Evolutionary conservation across 2,888 invertebrate genomes (phyloP), one percentile per base, ranked within the genome.

Genomic region (Epinotia nisella): DNA sequence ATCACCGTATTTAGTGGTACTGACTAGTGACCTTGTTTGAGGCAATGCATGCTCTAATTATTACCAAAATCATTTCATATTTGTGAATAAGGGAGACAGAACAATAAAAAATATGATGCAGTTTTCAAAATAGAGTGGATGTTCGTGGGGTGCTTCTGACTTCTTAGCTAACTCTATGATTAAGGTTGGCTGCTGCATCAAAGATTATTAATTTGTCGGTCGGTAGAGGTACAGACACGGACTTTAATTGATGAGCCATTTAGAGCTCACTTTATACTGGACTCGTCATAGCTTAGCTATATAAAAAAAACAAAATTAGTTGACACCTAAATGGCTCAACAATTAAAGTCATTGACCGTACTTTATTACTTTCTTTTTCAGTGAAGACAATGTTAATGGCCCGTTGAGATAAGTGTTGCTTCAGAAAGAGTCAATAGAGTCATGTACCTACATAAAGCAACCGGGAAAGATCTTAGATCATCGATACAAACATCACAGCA

Each of bases 11-110:
- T 35, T 35, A 49, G n/a, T n/a, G 15, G 49, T 49, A 41, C 15
- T 53, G 53, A 11, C 71, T 49, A 41, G 19, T 53, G 53, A 19
- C 71, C 71, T 71, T 71, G 65, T 41, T 17, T 55, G 51, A 17
- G 41, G 24, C 58, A 41, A 53, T 51, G 59, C 58, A 60, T 71
- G 66, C 59, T 60, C 59, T 65, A 29, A 45, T 70, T 13, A 62
- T 70, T 70, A 55, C 29, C 35, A 51, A 17, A 10, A 45, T 24
- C n/a, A 7, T 24, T 13, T 15, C 15, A 9, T 35, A 35, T 35
- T 35, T 35, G 35, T 35, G 35, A 35, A 9, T 35, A 9, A 45
- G 3, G 45, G 13, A 45, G 4, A 45, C 9, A 35, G 35, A 45
- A 5, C 1, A 5, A 45, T 15, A 3, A 45, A 13, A 4, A 41